A percentile compares a stretch with the other conserved stretches of the same genome.
These are phyloP conservation scores for Brachionus asplanchnoidis DNA, from an alignment of 1,140 invertebrate genomes.

Conservation along the genomic window DNA sequence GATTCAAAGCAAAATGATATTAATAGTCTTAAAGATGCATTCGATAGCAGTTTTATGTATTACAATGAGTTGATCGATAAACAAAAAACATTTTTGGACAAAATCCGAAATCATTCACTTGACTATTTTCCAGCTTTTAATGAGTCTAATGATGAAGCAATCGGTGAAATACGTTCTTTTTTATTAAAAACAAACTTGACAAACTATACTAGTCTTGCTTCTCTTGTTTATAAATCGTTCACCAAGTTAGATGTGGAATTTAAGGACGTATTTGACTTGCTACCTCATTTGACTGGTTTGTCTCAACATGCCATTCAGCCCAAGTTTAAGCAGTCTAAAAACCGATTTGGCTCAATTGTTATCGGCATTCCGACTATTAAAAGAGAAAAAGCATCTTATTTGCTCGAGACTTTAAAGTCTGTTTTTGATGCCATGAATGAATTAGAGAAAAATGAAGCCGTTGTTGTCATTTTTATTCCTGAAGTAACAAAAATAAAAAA, in stretches of 20 bases:
- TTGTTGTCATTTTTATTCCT: constrained; percentile 84
- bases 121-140: neutral
- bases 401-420: constrained; percentile 79
- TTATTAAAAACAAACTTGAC: neutral
- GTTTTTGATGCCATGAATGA: constrained; percentile 73
- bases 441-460: constrained; percentile 70
- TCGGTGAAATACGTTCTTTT: neutral
- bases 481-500: constrained; percentile 60
- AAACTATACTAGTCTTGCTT: constrained; percentile 15
- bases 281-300: constrained; percentile 23
- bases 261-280: neutral
- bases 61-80: constrained; percentile 12
- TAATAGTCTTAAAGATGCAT: constrained; percentile 1
- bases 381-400: constrained; percentile 78
- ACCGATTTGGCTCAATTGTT: constrained; percentile 66
- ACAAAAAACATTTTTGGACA: constrained; percentile 1
- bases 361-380: constrained; percentile 83
- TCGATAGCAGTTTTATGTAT: neutral
- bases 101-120: neutral
- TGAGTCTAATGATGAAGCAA: neutral
- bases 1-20: constrained; percentile 21
- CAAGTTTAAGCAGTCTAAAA: constrained; percentile 34
- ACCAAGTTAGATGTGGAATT: constrained; percentile 41
- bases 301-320: neutral
- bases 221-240: constrained; percentile 29